These are phyloP conservation scores for Aphidoletes aphidimyza DNA, from an alignment of 2,888 invertebrate genomes.

Conservation along the genomic window DNA sequence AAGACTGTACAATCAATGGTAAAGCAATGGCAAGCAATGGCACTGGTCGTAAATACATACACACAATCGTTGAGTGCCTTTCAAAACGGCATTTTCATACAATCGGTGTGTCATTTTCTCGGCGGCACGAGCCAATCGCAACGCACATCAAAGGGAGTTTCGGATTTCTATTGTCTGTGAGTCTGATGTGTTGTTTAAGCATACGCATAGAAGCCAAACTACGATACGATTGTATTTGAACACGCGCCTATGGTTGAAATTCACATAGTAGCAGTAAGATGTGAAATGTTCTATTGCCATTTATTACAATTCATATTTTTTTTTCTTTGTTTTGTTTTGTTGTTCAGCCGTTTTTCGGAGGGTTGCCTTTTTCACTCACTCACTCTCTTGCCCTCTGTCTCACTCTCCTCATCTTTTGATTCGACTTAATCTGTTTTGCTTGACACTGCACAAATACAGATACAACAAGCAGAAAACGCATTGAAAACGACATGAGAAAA, in stretches of 20 bases:
- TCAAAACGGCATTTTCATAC: not conserved
- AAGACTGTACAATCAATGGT: too few relatives aligned
- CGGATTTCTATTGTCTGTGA: conserved; percentile 22
- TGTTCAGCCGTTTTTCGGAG: too few relatives aligned
- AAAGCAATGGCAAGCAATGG: too few relatives aligned
- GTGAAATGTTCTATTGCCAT: not conserved
- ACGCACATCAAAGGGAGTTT: conserved; percentile 45
- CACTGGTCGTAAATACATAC: conserved; percentile 29
- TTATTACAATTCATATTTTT: not conserved
- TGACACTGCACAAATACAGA: conserved; percentile 2
- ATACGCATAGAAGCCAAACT: not conserved
- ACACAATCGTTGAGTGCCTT: too few relatives aligned
- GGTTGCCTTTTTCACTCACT: conserved; percentile 19
- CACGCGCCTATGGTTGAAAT: conserved; percentile 43
- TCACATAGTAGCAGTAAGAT: conserved; percentile 14
- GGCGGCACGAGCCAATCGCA: not conserved
- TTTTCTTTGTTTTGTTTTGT: too few relatives aligned
- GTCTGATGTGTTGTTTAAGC: not conserved
- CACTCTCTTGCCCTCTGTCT: too few relatives aligned
- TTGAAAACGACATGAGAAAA: not conserved
- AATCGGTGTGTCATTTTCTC: too few relatives aligned
- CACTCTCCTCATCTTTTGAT: too few relatives aligned
- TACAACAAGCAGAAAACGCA: not conserved
- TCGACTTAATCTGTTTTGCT: conserved; percentile 17
- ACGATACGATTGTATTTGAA: not conserved